Conservation (phyloP, 1,140 invertebrate genomes). For the Leptonema lineaticorne region DNA sequence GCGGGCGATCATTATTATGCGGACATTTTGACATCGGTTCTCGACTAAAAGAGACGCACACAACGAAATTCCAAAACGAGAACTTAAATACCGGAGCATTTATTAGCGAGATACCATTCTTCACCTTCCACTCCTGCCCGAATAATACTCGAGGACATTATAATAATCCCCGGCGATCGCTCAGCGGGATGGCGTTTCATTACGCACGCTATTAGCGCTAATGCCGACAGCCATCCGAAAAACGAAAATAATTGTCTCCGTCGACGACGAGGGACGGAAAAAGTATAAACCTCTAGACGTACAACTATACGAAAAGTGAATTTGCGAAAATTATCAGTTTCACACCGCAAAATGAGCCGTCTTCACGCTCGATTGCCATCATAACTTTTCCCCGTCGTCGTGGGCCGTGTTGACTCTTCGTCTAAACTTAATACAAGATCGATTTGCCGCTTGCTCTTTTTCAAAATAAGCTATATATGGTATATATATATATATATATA, state of each 20-base stretch:
- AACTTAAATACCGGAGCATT: constrained; percentile 36
- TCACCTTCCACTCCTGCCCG: constrained; percentile 4
- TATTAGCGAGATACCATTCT: constrained; percentile 22
- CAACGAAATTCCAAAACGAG: constrained; percentile 25
- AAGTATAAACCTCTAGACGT: neutral
- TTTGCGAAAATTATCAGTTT: constrained; percentile 40
- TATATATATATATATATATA: no score
- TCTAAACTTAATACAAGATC: no score
- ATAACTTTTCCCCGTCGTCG: constrained; percentile 37
- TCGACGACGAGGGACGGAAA: constrained; percentile 7
- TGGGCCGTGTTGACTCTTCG: no score
- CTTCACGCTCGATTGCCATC: constrained; percentile 40
- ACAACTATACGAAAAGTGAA: constrained; percentile 42
- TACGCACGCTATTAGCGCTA: constrained; percentile 39
- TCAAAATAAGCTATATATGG: no score
- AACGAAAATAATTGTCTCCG: constrained; percentile 33
- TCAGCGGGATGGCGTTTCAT: constrained; percentile 38
- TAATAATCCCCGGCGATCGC: constrained; percentile 38
- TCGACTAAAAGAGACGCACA: neutral
- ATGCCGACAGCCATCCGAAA: constrained; percentile 27
- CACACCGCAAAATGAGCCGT: constrained; percentile 27
- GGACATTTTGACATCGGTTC: neutral
- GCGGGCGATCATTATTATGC: constrained; percentile 7
- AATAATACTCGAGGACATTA: constrained; percentile 39
- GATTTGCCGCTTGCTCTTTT: no score